Conservation (phyloP, 1,140 invertebrate genomes). For the Drosophila lowei region DNA sequence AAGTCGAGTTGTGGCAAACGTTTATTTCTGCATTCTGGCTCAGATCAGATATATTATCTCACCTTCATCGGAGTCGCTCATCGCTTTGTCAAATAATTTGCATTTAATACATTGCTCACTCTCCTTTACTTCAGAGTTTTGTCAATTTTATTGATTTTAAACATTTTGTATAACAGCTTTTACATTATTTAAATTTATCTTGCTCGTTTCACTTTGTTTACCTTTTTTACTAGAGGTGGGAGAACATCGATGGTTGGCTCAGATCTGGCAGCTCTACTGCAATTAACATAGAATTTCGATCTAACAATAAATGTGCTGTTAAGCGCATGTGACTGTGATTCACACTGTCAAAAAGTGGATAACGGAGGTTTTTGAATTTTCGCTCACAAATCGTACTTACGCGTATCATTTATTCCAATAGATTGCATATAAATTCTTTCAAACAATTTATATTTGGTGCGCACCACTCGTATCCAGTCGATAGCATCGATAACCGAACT, state of each 20-base stretch:
- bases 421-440: too few species aligned
- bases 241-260: background rate
- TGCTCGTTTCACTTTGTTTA: constrained; percentile 62
- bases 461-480: too few species aligned
- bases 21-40: background rate
- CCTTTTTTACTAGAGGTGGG: constrained; percentile 31
- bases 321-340: too few species aligned
- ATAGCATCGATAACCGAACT: too few species aligned
- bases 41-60: constrained; percentile 6
- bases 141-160: constrained; percentile 8
- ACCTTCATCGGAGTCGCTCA: constrained; percentile 75
- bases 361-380: too few species aligned
- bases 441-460: too few species aligned
- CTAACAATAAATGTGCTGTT: too few species aligned
- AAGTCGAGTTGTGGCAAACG: background rate
- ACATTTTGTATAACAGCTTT: constrained; percentile 5
- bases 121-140: background rate
- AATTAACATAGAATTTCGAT: too few species aligned
- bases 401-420: too few species aligned
- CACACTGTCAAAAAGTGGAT: too few species aligned
- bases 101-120: background rate
- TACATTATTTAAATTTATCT: constrained; percentile 16
- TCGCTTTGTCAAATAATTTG: background rate
- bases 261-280: too few species aligned
- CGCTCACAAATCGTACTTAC: too few species aligned